These are phyloP conservation scores for Phorcus lineatus DNA, from an alignment of 2,888 invertebrate genomes.

Conservation along the genomic window DNA sequence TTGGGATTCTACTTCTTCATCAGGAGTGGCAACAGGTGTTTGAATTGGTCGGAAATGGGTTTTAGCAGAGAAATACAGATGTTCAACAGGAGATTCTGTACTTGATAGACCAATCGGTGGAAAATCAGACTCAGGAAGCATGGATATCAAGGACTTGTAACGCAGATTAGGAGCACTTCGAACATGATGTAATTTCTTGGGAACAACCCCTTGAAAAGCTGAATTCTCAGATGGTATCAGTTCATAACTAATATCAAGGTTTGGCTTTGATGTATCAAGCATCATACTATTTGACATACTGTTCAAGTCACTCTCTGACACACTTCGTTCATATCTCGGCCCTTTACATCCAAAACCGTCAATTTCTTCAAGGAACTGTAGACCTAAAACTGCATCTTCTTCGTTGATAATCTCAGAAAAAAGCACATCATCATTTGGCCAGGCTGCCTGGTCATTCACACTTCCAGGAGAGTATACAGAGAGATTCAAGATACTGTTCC, in stretches of 20 bases:
- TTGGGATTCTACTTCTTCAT: conserved; percentile 26
- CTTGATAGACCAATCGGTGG: conserved; percentile 55
- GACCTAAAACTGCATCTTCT: conserved; percentile 25
- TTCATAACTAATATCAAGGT: conserved; percentile 57
- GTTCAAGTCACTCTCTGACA: conserved; percentile 50
- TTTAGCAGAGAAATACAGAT: conserved; percentile 85
- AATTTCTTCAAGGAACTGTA: conserved; percentile 26
- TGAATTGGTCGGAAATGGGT: conserved; percentile 91
- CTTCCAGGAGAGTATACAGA: neutral
- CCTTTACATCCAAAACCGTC: neutral
- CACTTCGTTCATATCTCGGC: conserved; percentile 42
- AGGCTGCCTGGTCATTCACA: neutral
- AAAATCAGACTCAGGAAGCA: neutral
- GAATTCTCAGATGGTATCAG: conserved; percentile 62
- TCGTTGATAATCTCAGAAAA: neutral
- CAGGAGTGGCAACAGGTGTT: conserved; percentile 43
- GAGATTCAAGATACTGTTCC: conserved; percentile 24
- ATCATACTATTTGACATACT: conserved; percentile 35
- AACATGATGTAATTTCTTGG: conserved; percentile 58
- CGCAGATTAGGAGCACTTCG: conserved; percentile 62
- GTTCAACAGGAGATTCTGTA: conserved; percentile 78
- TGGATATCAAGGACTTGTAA: neutral
- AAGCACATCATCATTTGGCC: neutral
- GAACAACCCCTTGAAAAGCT: conserved; percentile 63
- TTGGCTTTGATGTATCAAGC: conserved; percentile 33